A percentile compares a stretch with the other conserved stretches of the same genome.
Conservation (phyloP, 2,113 vertebrate species). For the Otus sunia region DNA sequence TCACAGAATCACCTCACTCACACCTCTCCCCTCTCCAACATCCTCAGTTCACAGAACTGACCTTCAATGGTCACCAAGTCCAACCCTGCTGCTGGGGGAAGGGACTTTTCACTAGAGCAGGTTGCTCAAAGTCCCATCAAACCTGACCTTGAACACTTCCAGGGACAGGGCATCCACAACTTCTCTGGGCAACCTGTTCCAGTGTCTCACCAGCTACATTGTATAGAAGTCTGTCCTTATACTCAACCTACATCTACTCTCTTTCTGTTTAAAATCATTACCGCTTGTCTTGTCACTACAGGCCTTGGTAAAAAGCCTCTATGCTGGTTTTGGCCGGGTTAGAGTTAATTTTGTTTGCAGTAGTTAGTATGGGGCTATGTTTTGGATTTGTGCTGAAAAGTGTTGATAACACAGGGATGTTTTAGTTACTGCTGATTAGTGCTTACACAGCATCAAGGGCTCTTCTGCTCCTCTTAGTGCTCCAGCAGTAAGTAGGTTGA, state of each 20-base stretch:
- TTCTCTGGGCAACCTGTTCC: background rate
- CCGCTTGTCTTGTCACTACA: background rate
- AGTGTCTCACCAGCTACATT: background rate
- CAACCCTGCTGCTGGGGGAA: rapidly evolving
- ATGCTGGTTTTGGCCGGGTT: too few relatives aligned
- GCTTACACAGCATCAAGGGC: too few relatives aligned
- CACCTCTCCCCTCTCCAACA: too few relatives aligned
- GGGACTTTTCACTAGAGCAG: background rate
- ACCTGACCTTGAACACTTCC: background rate
- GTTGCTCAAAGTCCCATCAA: background rate
- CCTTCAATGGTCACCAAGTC: background rate
- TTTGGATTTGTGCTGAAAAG: too few relatives aligned
- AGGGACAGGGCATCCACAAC: background rate
- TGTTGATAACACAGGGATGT: too few relatives aligned
- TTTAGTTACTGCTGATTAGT: too few relatives aligned
- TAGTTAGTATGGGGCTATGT: too few relatives aligned
- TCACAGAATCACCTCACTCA: background rate
- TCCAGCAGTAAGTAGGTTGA: too few relatives aligned
- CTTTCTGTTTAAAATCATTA: background rate
- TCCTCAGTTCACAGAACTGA: too few relatives aligned
- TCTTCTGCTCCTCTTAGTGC: too few relatives aligned
- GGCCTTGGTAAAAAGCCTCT: background rate
- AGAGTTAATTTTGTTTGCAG: too few relatives aligned
- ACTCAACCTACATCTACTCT: background rate
- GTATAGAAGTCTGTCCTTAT: background rate